Conservation (phyloP, 2,113 vertebrate species). For the Cheirogaleus medius region DNA sequence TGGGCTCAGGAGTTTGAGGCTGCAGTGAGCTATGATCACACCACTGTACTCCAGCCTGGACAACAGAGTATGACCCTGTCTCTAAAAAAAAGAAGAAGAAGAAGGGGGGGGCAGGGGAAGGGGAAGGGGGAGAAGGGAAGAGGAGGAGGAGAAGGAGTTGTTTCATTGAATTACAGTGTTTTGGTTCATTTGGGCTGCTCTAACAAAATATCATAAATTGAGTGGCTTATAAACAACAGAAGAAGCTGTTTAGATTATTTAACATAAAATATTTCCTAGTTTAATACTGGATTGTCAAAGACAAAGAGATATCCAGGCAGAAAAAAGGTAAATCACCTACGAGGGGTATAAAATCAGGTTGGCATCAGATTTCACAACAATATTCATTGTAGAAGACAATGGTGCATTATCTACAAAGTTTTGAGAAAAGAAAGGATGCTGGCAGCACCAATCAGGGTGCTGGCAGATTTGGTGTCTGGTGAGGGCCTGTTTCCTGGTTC, state of each 20-base stretch:
- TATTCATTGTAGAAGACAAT: neutral
- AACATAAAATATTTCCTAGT: neutral
- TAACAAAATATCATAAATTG: neutral
- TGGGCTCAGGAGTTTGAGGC: no score
- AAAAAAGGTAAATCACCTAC: neutral
- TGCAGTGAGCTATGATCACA: no score
- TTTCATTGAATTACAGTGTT: neutral
- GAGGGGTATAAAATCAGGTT: neutral
- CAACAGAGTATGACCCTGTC: no score
- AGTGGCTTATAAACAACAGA: neutral
- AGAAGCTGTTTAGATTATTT: neutral
- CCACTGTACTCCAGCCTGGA: no score
- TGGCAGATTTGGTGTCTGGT: neutral
- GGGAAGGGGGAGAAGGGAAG: no score
- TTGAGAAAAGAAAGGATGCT: neutral
- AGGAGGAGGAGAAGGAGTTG: neutral
- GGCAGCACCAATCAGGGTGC: no score
- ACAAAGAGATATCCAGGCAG: neutral
- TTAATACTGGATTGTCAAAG: slow-evolving; percentile 4
- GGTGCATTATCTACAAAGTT: neutral
- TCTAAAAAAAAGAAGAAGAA: no score
- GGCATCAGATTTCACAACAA: neutral
- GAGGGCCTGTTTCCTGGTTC: neutral
- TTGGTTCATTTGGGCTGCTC: neutral
- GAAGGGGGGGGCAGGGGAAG: accelerated